A percentile compares a stretch with the other conserved stretches of the same genome.
phyloP scores from a whole-genome alignment of 2,113 vertebrate species.

The Pachypanchax playfairii region DNA sequence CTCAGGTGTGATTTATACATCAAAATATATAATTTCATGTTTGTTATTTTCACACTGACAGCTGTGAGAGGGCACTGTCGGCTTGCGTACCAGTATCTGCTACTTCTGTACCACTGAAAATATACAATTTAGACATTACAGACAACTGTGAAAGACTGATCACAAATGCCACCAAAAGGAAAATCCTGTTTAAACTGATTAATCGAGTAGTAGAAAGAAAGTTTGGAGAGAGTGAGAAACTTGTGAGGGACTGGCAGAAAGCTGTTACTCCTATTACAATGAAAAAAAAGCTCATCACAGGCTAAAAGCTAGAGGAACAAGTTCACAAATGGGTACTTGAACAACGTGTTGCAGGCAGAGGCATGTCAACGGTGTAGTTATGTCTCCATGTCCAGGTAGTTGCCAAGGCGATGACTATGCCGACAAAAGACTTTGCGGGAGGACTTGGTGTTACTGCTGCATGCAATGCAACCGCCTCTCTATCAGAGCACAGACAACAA shows the following conservation, averaged over 20 bases:
- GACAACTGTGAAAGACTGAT: neutral
- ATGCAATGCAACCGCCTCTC: neutral
- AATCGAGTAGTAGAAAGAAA: neutral
- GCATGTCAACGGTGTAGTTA: neutral
- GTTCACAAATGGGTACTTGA: neutral
- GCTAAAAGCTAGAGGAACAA: neutral
- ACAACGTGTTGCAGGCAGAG: neutral
- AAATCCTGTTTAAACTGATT: neutral
- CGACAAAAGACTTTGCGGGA: neutral
- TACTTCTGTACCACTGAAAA: too few species aligned
- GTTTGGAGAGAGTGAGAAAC: neutral
- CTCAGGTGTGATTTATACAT: too few species aligned
- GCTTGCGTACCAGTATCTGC: too few species aligned
- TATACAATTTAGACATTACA: too few species aligned
- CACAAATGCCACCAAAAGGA: neutral
- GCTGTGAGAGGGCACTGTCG: too few species aligned
- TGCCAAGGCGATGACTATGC: neutral
- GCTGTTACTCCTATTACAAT: too few species aligned
- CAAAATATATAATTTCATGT: too few species aligned
- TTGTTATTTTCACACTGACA: too few species aligned
- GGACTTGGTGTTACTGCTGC: neutral
- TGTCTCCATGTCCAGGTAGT: neutral
- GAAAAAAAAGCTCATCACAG: neutral
- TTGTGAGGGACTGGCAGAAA: too few species aligned
- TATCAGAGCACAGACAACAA: neutral